phyloP scores from a whole-genome alignment of 2,113 vertebrate genomes.

The Pelusios castaneus region DNA sequence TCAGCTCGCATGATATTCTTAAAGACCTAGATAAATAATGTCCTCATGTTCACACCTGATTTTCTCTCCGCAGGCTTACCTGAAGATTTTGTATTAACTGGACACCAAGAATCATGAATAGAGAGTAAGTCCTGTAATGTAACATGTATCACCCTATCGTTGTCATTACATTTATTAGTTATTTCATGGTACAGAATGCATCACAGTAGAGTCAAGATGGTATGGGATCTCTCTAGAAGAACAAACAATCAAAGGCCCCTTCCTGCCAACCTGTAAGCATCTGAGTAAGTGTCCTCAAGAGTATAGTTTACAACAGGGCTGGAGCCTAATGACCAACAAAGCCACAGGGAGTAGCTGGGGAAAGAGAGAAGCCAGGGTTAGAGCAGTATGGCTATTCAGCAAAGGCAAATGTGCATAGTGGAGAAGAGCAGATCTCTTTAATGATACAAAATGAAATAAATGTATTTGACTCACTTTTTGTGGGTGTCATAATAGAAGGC shows the following conservation, averaged over 20 bases:
- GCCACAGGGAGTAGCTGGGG: not conserved
- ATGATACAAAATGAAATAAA: not conserved
- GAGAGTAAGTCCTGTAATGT: slow-evolving; percentile 29
- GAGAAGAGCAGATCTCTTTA: not conserved
- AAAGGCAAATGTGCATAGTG: not conserved
- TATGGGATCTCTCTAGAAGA: not conserved
- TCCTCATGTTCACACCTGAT: not conserved
- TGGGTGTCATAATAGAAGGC: not conserved
- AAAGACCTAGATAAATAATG: not conserved
- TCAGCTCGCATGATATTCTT: not conserved
- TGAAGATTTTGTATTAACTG: slow-evolving; percentile 5
- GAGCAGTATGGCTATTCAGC: not conserved
- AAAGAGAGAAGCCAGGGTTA: not conserved
- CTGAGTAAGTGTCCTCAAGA: not conserved
- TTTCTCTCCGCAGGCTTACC: not conserved
- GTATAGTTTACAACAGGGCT: not conserved
- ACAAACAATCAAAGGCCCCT: not conserved
- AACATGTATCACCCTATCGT: not conserved
- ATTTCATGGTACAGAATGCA: not conserved
- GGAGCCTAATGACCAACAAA: not conserved
- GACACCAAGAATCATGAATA: slow-evolving; percentile 24
- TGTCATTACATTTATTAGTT: not conserved
- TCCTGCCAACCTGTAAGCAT: not conserved
- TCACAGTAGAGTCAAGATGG: not conserved
- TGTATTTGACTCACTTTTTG: not conserved